phyloP scores from a whole-genome alignment of 2,113 vertebrate species.

The Calyptomena viridis region DNA sequence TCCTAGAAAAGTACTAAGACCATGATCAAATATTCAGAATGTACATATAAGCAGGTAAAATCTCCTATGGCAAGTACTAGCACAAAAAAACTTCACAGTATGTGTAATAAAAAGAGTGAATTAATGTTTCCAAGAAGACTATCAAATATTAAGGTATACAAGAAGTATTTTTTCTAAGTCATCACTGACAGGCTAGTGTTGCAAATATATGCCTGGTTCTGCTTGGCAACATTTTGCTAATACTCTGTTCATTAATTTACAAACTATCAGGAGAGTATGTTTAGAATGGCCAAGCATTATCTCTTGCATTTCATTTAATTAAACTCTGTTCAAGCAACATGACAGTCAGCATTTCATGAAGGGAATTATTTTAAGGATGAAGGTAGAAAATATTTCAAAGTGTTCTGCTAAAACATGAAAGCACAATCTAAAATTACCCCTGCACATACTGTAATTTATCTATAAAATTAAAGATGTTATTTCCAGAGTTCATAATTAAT shows the following conservation, averaged over 20 bases:
- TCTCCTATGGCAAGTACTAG: not conserved
- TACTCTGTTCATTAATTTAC: slow-evolving; percentile 69
- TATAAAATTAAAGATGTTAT: slow-evolving; percentile 69
- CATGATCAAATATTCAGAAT: not conserved
- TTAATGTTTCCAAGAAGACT: slow-evolving; percentile 31
- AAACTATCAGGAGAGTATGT: slow-evolving; percentile 70
- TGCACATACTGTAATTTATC: slow-evolving; percentile 62
- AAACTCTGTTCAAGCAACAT: slow-evolving; percentile 61
- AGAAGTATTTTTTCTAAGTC: slow-evolving; percentile 2
- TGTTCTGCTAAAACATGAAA: slow-evolving; percentile 58
- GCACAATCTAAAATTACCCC: slow-evolving; percentile 59
- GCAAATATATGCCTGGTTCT: slow-evolving; percentile 41
- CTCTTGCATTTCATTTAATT: slow-evolving; percentile 75
- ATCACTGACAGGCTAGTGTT: not conserved
- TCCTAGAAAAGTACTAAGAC: not conserved
- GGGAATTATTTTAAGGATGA: slow-evolving; percentile 65
- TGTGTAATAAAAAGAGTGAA: not conserved
- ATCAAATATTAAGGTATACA: not conserved
- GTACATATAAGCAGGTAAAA: not conserved
- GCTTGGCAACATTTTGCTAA: slow-evolving; percentile 57
- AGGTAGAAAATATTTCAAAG: slow-evolving; percentile 66
- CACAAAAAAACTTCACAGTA: not conserved
- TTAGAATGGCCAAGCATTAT: slow-evolving; percentile 65
- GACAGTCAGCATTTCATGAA: slow-evolving; percentile 70
- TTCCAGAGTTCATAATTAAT: slow-evolving; percentile 72